Evolutionary conservation across 2,113 vertebrate species (phyloP).

Genomic region (Paradisaea rubra): DNA sequence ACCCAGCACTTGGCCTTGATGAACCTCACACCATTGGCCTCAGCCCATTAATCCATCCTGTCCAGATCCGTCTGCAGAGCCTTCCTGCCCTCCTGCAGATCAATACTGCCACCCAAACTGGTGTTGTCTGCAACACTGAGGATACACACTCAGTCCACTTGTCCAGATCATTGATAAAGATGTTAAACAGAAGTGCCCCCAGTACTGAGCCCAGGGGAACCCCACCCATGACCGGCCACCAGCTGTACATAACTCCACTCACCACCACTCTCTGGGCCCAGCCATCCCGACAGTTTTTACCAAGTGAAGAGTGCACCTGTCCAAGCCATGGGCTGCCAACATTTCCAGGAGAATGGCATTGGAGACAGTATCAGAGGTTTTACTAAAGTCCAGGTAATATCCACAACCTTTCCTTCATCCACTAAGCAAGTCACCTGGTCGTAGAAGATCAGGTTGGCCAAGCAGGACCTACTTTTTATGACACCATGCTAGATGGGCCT

Average conservation of each 20-base stretch:
- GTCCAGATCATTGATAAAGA: neutral
- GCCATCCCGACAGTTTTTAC: neutral
- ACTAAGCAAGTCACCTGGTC: neutral
- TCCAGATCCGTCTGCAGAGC: neutral
- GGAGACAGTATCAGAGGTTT: neutral
- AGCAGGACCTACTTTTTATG: neutral
- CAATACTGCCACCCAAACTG: neutral
- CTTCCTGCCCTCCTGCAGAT: neutral
- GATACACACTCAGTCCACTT: neutral
- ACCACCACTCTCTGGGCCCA: neutral
- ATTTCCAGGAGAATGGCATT: neutral
- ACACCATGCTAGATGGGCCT: neutral
- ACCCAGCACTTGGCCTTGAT: no score
- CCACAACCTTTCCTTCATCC: neutral
- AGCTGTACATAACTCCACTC: neutral
- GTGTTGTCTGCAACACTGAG: neutral
- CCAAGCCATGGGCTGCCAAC: neutral
- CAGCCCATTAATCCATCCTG: neutral
- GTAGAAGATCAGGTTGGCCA: neutral
- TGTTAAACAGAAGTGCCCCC: neutral
- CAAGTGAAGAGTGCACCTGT: neutral
- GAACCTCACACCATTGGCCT: neutral
- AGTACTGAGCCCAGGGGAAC: neutral
- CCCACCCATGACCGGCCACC: fast-evolving
- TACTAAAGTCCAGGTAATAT: neutral